Evolutionary conservation across 2,888 invertebrate genomes (phyloP), one percentile per base, ranked within the genome.

Genomic region (Trissoscelio sp.): DNA sequence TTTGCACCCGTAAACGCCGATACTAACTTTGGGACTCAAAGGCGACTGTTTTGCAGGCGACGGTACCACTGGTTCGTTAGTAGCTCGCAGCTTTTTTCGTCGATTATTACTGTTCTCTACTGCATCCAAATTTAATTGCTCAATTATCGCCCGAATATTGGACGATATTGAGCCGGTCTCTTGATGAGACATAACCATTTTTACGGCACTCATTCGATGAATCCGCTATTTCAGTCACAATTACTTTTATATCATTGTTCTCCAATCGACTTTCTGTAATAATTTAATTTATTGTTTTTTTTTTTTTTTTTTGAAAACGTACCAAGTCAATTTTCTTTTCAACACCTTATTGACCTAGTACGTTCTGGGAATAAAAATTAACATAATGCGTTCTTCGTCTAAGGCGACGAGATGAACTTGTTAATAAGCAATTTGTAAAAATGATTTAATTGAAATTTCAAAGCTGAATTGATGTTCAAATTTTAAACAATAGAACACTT

Each of bases 111-210:
- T 70, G 60, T 77, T 84, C n/a, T 87, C 84, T 6, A 91, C 89
- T 3, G 91, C 89, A 66, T 90, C 90, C 62, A 91, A 80, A 60
- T 91, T 91, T 80, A 91, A 81, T 69, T 91, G 91, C 79, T 91
- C 89, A 86, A 91, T 91, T 84, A 91, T 90, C 82, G 91, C 91
- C 16, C 91, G 87, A 58, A 91, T 91, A 82, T 91, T 91, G 31
- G 90, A 88, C 57, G 91, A 91, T 60, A 91, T 91, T 80, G 85
- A 87, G 28, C 87, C 82, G 4, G 84, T 86, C 81, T 90, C 90
- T 37, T 89, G 88, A 46, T 88, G 91, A n/a, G 89, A 89, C 86
- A 90, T 88, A 53, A 91, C 90, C 91, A 91, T 91, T 46, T 80
- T 80, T 58, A 70, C 75, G 24, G 57, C 75, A 48, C 69, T 79